Base-by-base conservation (phyloP, 2,113 vertebrate genomes). In the Carassius auratus region DNA sequence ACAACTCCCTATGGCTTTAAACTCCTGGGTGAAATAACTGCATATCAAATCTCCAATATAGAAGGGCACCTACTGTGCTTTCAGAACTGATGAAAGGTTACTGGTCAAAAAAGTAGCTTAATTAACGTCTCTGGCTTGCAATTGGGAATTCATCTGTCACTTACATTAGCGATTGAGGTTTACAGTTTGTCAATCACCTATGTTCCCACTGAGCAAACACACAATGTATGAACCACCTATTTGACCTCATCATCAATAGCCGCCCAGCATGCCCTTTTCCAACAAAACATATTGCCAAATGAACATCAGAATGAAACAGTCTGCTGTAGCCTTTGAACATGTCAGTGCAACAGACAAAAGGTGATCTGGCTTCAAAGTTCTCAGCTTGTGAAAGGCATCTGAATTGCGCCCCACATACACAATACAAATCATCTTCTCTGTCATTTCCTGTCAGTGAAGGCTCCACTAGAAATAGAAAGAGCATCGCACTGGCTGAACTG, bases 401-500 rank as follows among this genome's bases (percentile, higher is more conserved):
- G 66, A 90, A 87, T 88, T 36, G 86, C 91, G 92, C n/a, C 91
- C 90, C 91, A 91, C 87, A 91, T 91, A 88, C 81, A 88, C 89
- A 14, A 88, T 85, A 89, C 86, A 88, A 84, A 86, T 91, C 66
- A 93, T 93, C 91, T 91, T 91, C 85, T 84, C 91, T 92, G 91
- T 92, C 89, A 91, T 86, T 81, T 81, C 12, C 66, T 13, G 75
- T 88, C 64, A 52, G 14, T 68, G 89, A 92, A 91, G 85, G 90
- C 74, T 52, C 14, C 50, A 23, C 71, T 73, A 74, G 92, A 85
- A 93, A 83, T 89, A 86, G 71, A 81, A 90, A 86, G 87, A 89
- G 90, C 90, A 94, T 93, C 92, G 91, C 87, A 91, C 93, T 92
- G 91, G 90, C 88, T 82, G 85, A 48, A 85, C 85, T 66, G 79